Conservation (phyloP, 1,140 invertebrate species). For the Bombus cullumanus region DNA sequence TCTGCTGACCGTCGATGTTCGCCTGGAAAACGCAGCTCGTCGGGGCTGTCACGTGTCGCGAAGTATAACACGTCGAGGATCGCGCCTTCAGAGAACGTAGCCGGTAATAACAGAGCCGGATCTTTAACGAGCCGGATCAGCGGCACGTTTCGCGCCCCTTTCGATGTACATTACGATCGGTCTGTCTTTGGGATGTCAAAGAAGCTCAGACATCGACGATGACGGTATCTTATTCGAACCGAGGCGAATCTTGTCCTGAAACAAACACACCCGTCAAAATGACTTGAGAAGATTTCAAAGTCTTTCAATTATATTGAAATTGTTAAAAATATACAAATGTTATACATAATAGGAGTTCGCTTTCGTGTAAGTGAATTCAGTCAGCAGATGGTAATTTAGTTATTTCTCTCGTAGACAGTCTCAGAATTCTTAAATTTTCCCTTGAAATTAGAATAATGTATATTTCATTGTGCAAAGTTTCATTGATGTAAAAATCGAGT, state of each 20-base stretch:
- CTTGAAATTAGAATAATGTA: neutral
- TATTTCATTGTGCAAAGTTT: neutral
- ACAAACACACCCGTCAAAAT: neutral
- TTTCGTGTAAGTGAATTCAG: no score
- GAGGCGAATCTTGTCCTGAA: neutral
- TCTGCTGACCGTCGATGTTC: slow-evolving; percentile 20
- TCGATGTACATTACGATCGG: slow-evolving; percentile 14
- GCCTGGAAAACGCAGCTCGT: slow-evolving; percentile 40
- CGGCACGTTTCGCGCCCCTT: slow-evolving; percentile 4
- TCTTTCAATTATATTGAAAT: neutral
- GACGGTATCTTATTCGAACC: neutral
- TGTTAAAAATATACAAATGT: neutral
- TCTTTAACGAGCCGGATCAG: slow-evolving; percentile 48
- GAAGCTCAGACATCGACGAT: neutral
- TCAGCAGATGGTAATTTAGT: no score
- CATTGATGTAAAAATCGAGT: no score
- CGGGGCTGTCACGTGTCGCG: slow-evolving; percentile 55
- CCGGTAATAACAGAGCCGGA: slow-evolving; percentile 51
- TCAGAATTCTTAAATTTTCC: neutral
- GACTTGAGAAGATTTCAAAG: neutral
- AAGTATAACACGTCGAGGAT: slow-evolving; percentile 52
- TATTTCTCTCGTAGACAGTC: neutral
- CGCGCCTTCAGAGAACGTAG: slow-evolving; percentile 42
- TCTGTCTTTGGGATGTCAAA: slow-evolving; percentile 6
- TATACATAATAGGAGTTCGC: no score